These are phyloP conservation scores for Bombus sylvicola DNA, from an alignment of 1,140 invertebrate genomes.

Conservation along the genomic window DNA sequence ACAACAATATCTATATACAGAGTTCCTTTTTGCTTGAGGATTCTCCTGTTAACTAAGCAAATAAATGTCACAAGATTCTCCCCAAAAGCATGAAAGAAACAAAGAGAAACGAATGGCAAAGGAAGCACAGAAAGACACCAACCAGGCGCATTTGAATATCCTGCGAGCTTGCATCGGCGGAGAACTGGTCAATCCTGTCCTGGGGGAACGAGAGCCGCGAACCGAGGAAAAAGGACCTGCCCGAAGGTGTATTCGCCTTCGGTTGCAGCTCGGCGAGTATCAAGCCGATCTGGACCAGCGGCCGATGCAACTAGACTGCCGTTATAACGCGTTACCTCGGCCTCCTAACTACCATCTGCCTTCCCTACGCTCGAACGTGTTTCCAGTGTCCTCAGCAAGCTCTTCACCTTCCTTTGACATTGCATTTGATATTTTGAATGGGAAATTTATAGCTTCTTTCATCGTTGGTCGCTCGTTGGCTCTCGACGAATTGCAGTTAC, in stretches of 20 bases:
- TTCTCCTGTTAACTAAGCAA: background rate
- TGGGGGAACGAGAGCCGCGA: slow-evolving; percentile 38
- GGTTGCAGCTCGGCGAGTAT: slow-evolving; percentile 29
- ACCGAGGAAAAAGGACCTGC: slow-evolving; percentile 59
- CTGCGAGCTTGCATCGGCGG: slow-evolving; percentile 39
- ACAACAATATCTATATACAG: too few species aligned
- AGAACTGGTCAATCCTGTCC: slow-evolving; percentile 68
- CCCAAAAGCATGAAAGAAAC: slow-evolving; percentile 16
- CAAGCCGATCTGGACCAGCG: slow-evolving; percentile 29
- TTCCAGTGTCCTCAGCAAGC: background rate
- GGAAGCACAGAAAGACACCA: slow-evolving; percentile 27
- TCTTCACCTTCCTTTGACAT: background rate
- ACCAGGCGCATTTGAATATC: slow-evolving; percentile 59
- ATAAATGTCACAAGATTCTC: background rate
- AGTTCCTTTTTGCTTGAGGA: background rate
- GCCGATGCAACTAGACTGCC: slow-evolving; percentile 32
- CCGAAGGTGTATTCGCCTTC: slow-evolving; percentile 24
- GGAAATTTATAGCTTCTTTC: background rate
- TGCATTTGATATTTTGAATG: background rate
- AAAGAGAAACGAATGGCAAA: slow-evolving; percentile 15
- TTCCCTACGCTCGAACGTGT: background rate
- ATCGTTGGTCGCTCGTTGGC: background rate
- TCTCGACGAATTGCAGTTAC: background rate
- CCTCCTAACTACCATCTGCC: slow-evolving; percentile 8
- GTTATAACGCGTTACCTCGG: background rate